Evolutionary conservation across 1,140 invertebrate species (phyloP), one percentile per base, ranked within the genome.

Genomic region (Euura lappo): DNA sequence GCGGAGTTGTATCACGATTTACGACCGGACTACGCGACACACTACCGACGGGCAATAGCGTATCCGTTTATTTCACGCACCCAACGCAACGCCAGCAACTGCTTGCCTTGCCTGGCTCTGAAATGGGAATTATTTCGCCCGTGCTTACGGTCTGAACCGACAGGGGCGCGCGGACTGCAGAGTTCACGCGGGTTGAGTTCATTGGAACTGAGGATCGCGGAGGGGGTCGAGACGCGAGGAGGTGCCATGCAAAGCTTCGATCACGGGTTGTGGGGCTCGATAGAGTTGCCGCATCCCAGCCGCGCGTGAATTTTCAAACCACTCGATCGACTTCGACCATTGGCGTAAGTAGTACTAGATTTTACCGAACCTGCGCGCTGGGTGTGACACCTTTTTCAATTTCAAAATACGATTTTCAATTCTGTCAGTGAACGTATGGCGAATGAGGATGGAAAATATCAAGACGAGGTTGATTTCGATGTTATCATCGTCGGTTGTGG

Each of bases 401-500:
- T 28, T 28, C 28, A 28, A 28, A 28, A 28, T 28, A 28, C 28
- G 28, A 28, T 28, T 28, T 28, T 28, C 28, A 28, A 28, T 28
- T 28, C 28, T 28, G 28, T 28, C 28, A 28, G 13, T 60, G 13
- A 60, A 6, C 51, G 51, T 60, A 51, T 51, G 13, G 51, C 6
- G 51, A 60, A 11, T 60, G 51, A 11, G 10, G 28, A 28, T 28
- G 28, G 6, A 60, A 6, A 11, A 28, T 28, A 28, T 28, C 28
- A 28, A 28, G 80, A 82, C 67, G 45, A 71, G 4, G 75, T 75
- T 28, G 76, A 84, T 74, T 78, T 74, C 73, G 80, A 84, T 46
- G 28, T 84, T 45, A 71, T 83, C 44, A 79, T 84, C 44, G 45
- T 83, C 72, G 83, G 81, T n/a, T 78, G 75, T 46, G 83, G 83